Percentiles rank a stretch among this genome's conserved stretches.
These are phyloP conservation scores for Calcarius lapponicus DNA, from an alignment of 2,797 vertebrate genomes.

Conservation along the genomic window DNA sequence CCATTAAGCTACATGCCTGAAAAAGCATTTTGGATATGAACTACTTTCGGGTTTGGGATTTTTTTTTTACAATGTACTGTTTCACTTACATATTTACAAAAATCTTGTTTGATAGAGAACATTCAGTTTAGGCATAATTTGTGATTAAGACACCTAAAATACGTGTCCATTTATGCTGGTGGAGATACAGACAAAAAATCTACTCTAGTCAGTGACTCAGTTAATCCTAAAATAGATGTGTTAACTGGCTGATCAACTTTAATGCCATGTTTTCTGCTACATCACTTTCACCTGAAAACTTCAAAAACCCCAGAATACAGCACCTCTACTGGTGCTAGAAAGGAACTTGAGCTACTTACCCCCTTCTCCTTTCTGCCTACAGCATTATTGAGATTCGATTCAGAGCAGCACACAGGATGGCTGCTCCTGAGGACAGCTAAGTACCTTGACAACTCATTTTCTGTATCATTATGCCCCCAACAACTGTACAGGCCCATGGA, in stretches of 20 bases:
- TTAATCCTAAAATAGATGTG: not conserved
- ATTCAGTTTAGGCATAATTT: not conserved
- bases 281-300: not conserved
- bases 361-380: not conserved
- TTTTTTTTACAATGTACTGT: not conserved
- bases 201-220: not conserved
- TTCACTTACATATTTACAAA: not conserved
- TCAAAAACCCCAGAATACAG: not conserved
- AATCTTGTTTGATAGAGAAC: not conserved
- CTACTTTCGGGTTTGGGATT: not conserved
- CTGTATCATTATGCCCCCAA: fast-evolving
- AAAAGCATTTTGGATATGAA: not conserved
- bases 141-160: not conserved
- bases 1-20: not conserved
- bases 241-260: not conserved
- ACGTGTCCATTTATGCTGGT: not conserved
- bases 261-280: not conserved
- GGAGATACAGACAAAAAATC: not conserved
- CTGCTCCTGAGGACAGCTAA: not conserved
- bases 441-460: not conserved
- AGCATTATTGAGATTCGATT: not conserved
- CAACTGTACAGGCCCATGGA: not conserved
- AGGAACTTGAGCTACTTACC: not conserved
- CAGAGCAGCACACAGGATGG: not conserved
- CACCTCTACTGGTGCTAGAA: not conserved